Evolutionary conservation across 2,797 vertebrate species (phyloP), one percentile per base, ranked within the genome.

Genomic region (Hirundo rustica): DNA sequence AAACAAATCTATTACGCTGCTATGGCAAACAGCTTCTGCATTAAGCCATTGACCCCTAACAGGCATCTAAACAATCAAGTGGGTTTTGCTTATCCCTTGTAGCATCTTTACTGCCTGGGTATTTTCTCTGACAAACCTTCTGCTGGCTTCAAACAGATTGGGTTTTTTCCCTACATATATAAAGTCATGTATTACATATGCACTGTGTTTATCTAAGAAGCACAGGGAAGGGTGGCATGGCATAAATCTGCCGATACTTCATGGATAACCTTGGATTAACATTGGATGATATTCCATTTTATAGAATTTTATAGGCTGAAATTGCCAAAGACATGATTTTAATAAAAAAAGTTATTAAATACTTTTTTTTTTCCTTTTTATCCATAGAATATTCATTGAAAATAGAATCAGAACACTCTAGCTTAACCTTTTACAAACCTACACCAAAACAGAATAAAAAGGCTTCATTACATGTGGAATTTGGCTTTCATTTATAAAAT

Each of bases 361-460:
- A 29, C n/a, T n/a, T 38, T 20, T 14, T 89, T 83, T 87, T 66
- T 16, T 72, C 16, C 4, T 64, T 88, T 94, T 89, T 92, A 38
- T 67, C 26, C 71, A n/a, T 9, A 93, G 74, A 85, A 75, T 61
- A 68, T 51, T 36, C 17, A 26, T 14, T 32, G 53, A 94, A 68
- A 70, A 36, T 51, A 62, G n/a, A 72, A 47, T 72, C 16, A 54
- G 60, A 93, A 85, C 47, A 76, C 15, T 86, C 66, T 42, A 89
- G 23, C 45, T 85, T 91, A 67, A 83, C 74, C 84, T 92, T 95
- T 83, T 85, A 60, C 65, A 91, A 79, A 70, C 45, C 61, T 74
- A 47, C 65, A 61, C n/a, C 51, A 51, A 36, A 92, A 85, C n/a
- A 79, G 57, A 96, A 91, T 70, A 73, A 47, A 92, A 92, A 85